A percentile compares a stretch with the other conserved stretches of the same genome.
Evolutionary conservation across 2,888 invertebrate genomes (phyloP).

Genomic region (Erpobdella octoculata): DNA sequence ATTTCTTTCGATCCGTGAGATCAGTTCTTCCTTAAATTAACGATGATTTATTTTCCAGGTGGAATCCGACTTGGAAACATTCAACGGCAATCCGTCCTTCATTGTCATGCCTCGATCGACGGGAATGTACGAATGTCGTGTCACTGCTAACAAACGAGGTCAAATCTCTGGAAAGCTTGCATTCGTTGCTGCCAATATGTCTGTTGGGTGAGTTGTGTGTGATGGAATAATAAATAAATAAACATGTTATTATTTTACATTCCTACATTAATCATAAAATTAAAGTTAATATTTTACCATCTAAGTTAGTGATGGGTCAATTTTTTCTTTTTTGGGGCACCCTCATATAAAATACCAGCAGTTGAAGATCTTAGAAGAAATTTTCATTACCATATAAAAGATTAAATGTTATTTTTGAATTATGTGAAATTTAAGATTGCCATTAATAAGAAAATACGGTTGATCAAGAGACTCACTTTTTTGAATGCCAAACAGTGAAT

Average conservation of each 20-base stretch:
- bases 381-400: too few relatives aligned
- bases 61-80: slow-evolving; percentile 48
- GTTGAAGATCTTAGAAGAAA: too few relatives aligned
- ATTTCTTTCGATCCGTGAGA: background rate
- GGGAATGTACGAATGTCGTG: slow-evolving; percentile 42
- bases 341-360: too few relatives aligned
- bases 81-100: slow-evolving; percentile 45
- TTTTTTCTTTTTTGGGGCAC: too few relatives aligned
- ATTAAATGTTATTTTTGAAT: too few relatives aligned
- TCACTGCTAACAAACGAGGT: slow-evolving; percentile 46
- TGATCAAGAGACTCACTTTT: too few relatives aligned
- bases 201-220: slow-evolving; percentile 45
- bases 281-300: background rate
- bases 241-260: too few relatives aligned
- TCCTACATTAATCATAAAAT: background rate
- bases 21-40: background rate
- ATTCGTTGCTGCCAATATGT: slow-evolving; percentile 46
- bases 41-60: slow-evolving; percentile 40
- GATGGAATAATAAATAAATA: slow-evolving; percentile 37
- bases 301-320: too few relatives aligned
- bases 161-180: slow-evolving; percentile 47
- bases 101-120: slow-evolving; percentile 46
- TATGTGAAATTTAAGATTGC: too few relatives aligned
- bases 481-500: too few relatives aligned
- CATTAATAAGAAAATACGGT: too few relatives aligned